Evolutionary conservation across 2,797 vertebrate genomes (phyloP), one percentile per base, ranked within the genome.

Genomic region (Huso huso): DNA sequence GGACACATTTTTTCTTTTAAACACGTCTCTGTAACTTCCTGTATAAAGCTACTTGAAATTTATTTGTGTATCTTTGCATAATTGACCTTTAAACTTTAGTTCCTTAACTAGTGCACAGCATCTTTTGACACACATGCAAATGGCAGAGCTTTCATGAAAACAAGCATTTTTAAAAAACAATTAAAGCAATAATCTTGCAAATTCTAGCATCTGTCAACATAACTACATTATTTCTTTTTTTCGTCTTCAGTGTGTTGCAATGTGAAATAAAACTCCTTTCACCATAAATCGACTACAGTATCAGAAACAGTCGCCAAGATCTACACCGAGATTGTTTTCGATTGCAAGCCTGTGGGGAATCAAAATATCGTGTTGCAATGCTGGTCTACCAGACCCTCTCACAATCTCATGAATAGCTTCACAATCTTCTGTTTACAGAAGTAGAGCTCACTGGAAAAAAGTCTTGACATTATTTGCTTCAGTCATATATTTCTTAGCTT

Each of bases 261-360:
- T 18, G 60, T 71, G 68, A 67, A 64, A 75, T 57, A 72, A 4
- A 58, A 69, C 67, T 55, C 64, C 49, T 48, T 48, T 67, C 61
- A 63, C 51, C 53, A 68, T 68, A 68, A 74, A 71, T 55, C 53
- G 48, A 2, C 11, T 64, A 48, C 64, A 70, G 48, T 7, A 74
- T 66, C 70, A 70, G 51, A 72, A 72, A 60, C 73, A 66, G 48
- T 72, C 68, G 61, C 66, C 58, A 66, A 70, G 12, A 60, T 68
- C 50, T 37, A 18, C 18, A 62, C 66, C 61, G 66, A 52, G 60
- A 18, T 65, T 51, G 10, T 72, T 58, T 2, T 11, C n/a, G 37
- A 37, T 37, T 37, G 5, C 3, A 37, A 51, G 70, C 68, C 12
- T 58, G 9, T 68, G 37, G 9, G 57, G 51, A 58, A 65, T 48